Base-by-base conservation (phyloP, 1,140 invertebrate genomes). In the Cotesia typhae region DNA sequence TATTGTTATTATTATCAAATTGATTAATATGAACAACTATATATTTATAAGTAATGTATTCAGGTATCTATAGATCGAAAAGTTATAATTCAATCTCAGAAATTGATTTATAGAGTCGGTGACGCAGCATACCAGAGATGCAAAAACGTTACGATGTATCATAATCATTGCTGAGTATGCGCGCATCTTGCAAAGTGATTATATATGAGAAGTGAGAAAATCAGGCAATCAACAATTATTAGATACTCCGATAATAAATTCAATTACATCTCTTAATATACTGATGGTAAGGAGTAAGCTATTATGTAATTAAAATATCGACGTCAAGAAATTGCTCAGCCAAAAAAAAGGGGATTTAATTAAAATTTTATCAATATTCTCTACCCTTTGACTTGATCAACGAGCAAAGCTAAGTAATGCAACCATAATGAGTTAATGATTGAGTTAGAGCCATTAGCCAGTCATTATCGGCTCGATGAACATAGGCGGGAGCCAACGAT, bases 181-280 rank as follows among this genome's bases (percentile, higher is more conserved):
- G 60, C 55, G 41, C 6, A 6, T 41, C 37, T 41, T 71, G 37
- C 37, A 37, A 70, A 73, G 66, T 76, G 70, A 68, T 78, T 78
- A 28, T 28, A 28, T 28, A 75, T 72, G 53, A 70, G 73, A 74
- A 74, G 60, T 68, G 36, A 70, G 52, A 71, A 75, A 59, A 71
- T 66, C 60, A 71, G 69, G 72, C 74, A 78, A 78, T 78, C 74
- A 69, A 74, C 74, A 78, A 78, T 78, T 77, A 75, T 74, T 59
- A 20, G 57, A 20, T 59, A 6, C 20, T 28, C 57, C 20, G 20
- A 59, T 20, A 4, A 9, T 1, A 20, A 59, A 59, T 28, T 59
- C 9, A 59, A 59, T 59, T 59, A 59, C 17, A 20, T 20, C 4
- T 2, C 6, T 9, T 59, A 59, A 20, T 9, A 20, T 20, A 59